Conservation (phyloP, 2,797 vertebrate genomes). For the Balearica regulorum region DNA sequence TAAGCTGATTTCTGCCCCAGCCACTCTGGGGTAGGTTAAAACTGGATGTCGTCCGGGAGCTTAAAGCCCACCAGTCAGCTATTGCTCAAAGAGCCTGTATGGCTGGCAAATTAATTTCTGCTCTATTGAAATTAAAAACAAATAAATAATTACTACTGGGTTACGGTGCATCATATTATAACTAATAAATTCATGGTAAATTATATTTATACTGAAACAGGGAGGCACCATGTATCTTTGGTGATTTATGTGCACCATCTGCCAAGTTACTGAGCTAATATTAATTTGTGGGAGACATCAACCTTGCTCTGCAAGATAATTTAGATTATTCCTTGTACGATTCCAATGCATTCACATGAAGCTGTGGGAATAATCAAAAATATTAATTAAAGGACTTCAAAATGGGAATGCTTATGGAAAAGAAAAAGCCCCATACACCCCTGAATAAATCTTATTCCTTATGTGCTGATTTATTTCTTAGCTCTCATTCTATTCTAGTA, state of each 20-base stretch:
- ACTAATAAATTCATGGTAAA: conserved; percentile 38
- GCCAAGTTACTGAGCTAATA: conserved; percentile 43
- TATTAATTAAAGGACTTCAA: conserved; percentile 3
- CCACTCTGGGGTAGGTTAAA: not conserved
- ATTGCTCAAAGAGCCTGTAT: not conserved
- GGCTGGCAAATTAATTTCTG: conserved; percentile 28
- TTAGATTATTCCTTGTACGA: not conserved
- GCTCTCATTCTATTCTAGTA: not conserved
- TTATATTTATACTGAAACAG: conserved; percentile 35
- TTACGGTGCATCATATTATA: not conserved
- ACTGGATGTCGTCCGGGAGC: not conserved
- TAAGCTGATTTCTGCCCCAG: not conserved
- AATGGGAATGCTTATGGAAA: not conserved
- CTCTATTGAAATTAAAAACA: conserved; percentile 30
- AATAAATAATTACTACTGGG: conserved; percentile 32
- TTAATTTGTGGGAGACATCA: conserved; percentile 44
- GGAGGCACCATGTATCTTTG: conserved; percentile 20
- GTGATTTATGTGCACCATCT: conserved; percentile 30
- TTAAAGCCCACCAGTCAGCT: not conserved
- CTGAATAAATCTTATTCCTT: not conserved
- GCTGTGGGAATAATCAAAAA: not conserved
- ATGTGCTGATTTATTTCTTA: not conserved
- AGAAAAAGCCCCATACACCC: not conserved
- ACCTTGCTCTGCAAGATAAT: conserved; percentile 14
- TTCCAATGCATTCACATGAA: not conserved